phyloP scores from a whole-genome alignment of 2,113 vertebrate genomes.

The Grus americana region DNA sequence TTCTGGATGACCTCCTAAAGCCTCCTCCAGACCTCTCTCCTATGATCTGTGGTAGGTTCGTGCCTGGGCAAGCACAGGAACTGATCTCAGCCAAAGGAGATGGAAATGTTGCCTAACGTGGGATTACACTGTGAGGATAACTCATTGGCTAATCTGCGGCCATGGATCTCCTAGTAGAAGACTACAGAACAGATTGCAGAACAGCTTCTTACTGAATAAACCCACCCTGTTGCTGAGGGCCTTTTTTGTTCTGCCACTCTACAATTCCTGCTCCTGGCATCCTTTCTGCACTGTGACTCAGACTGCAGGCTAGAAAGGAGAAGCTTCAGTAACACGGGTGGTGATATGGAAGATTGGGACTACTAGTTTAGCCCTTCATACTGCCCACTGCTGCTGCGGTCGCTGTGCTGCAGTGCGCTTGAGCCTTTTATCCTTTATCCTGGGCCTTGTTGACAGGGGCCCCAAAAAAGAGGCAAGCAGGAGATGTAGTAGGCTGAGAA shows the following conservation, averaged over 20 bases:
- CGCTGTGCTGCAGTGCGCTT: background rate
- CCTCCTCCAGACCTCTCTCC: background rate
- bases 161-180: background rate
- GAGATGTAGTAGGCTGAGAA: background rate
- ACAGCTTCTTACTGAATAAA: background rate
- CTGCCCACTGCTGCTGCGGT: background rate
- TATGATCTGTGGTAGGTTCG: background rate
- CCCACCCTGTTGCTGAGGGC: background rate
- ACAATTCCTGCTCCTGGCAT: background rate
- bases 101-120: background rate
- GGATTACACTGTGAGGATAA: background rate
- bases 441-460: rapidly evolving
- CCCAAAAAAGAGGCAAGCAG: background rate
- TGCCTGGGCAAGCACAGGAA: background rate
- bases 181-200: background rate
- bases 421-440: background rate
- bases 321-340: background rate
- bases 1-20: background rate
- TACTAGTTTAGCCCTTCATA: background rate
- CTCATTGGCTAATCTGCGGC: background rate
- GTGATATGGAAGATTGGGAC: rapidly evolving
- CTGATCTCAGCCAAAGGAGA: background rate
- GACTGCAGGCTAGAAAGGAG: background rate
- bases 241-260: background rate
- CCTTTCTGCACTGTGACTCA: background rate